Percentiles rank a stretch among this genome's conserved stretches.
Evolutionary conservation across 2,888 invertebrate species (phyloP).

Genomic region (Cyrtodaria siliqua): DNA sequence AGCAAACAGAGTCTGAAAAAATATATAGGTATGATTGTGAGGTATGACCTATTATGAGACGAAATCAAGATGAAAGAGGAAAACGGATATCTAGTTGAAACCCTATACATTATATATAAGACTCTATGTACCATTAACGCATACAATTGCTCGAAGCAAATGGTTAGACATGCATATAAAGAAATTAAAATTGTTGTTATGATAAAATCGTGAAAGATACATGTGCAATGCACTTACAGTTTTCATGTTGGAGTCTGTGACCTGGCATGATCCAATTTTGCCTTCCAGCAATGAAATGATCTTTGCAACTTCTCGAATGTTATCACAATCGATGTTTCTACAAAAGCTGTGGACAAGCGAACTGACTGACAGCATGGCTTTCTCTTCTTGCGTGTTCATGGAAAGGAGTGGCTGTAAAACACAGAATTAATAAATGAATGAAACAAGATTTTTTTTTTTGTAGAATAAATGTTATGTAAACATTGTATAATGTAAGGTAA

Average conservation of each 20-base stretch:
- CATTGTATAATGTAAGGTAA: no score
- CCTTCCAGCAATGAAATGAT: constrained; percentile 76
- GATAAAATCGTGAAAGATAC: no score
- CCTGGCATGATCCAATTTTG: constrained; percentile 71
- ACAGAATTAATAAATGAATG: not conserved
- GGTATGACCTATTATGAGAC: not conserved
- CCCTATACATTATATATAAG: no score
- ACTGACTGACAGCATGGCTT: constrained; percentile 90
- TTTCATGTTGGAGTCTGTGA: constrained; percentile 57
- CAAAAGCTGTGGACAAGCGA: constrained; percentile 91
- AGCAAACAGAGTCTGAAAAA: constrained; percentile 88
- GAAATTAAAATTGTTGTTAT: no score
- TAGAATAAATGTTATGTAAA: no score
- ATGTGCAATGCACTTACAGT: constrained; percentile 43
- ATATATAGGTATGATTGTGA: not conserved
- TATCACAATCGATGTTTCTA: constrained; percentile 85
- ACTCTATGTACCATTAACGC: no score
- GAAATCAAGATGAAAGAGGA: not conserved
- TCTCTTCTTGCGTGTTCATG: constrained; percentile 86
- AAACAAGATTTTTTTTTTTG: no score
- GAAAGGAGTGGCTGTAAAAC: constrained; percentile 84
- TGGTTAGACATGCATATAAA: no score
- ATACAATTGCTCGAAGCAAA: no score
- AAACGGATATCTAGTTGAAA: no score
- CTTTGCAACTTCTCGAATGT: constrained; percentile 80